Evolutionary conservation across 1,140 invertebrate species (phyloP).

Genomic region (Trichomalopsis sarcophagae): DNA sequence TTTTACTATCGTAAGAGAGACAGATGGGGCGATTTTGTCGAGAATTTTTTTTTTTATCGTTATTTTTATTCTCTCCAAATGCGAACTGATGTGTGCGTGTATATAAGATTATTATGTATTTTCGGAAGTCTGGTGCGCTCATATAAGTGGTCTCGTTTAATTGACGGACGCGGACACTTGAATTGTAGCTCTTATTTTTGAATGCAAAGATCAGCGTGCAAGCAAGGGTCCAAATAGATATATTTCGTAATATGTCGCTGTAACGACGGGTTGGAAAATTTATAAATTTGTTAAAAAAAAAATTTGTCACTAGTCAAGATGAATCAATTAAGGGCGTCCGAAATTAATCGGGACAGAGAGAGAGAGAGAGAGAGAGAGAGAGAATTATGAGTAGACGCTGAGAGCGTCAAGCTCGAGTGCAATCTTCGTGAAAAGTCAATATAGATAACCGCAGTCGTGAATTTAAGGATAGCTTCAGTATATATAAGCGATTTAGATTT

Average conservation of each 20-base stretch:
- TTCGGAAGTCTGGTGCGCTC: too few species aligned
- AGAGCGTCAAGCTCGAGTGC: constrained; percentile 54
- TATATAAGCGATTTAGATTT: too few species aligned
- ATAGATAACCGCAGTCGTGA: constrained; percentile 15
- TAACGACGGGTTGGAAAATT: background rate
- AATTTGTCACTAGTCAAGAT: constrained; percentile 57
- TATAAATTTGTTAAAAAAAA: background rate
- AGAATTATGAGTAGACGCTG: constrained; percentile 49
- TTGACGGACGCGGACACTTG: too few species aligned
- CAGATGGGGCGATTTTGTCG: background rate
- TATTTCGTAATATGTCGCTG: background rate
- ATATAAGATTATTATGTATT: too few species aligned
- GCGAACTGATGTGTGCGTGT: too few species aligned
- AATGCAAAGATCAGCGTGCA: background rate
- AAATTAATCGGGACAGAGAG: background rate
- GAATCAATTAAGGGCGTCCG: background rate
- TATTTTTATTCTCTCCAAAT: too few species aligned
- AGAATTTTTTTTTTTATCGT: background rate
- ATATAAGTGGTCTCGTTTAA: too few species aligned
- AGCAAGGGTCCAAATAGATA: background rate
- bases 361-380: too few species aligned
- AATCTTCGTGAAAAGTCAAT: constrained; percentile 51
- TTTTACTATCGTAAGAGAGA: background rate
- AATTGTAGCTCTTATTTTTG: background rate
- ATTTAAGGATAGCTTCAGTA: constrained; percentile 9